Conservation (phyloP, 2,888 invertebrate genomes). For the Pasiphila rectangulata region DNA sequence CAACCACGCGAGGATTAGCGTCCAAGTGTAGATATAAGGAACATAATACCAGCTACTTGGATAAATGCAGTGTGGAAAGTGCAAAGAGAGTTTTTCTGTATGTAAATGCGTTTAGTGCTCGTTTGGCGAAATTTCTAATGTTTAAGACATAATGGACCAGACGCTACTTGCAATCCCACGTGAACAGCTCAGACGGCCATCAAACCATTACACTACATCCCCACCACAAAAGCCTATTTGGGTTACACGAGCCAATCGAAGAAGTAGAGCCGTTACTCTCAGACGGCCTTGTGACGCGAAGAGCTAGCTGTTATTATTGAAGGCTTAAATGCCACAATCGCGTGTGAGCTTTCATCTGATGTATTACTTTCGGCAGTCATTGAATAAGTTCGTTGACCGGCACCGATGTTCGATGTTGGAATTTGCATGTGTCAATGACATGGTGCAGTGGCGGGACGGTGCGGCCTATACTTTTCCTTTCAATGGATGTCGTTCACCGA, state of each 20-base stretch:
- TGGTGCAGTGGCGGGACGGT: slow-evolving; percentile 57
- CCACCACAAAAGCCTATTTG: slow-evolving; percentile 42
- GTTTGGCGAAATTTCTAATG: slow-evolving; percentile 73
- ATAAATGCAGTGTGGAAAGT: too few relatives aligned
- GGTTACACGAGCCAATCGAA: slow-evolving; percentile 44
- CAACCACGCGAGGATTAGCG: slow-evolving; percentile 28
- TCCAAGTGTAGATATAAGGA: slow-evolving; percentile 23
- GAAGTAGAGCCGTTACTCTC: slow-evolving; percentile 56
- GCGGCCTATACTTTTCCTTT: slow-evolving; percentile 76
- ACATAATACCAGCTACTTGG: too few relatives aligned
- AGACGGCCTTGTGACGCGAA: slow-evolving; percentile 45
- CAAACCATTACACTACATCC: slow-evolving; percentile 49
- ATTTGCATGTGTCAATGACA: slow-evolving; percentile 81
- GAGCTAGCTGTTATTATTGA: slow-evolving; percentile 52
- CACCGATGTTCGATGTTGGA: slow-evolving; percentile 65
- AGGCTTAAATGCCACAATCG: slow-evolving; percentile 56
- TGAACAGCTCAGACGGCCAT: slow-evolving; percentile 43
- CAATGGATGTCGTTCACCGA: slow-evolving; percentile 59
- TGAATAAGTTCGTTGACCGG: slow-evolving; percentile 75
- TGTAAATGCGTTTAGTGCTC: slow-evolving; percentile 62
- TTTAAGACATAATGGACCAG: slow-evolving; percentile 74
- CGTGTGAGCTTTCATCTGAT: slow-evolving; percentile 53
- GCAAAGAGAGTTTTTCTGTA: slow-evolving; percentile 46
- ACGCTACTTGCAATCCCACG: slow-evolving; percentile 62
- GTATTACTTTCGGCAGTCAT: slow-evolving; percentile 79